Evolutionary conservation across 2,797 vertebrate genomes (phyloP).

Genomic region (Tadarida brasiliensis): DNA sequence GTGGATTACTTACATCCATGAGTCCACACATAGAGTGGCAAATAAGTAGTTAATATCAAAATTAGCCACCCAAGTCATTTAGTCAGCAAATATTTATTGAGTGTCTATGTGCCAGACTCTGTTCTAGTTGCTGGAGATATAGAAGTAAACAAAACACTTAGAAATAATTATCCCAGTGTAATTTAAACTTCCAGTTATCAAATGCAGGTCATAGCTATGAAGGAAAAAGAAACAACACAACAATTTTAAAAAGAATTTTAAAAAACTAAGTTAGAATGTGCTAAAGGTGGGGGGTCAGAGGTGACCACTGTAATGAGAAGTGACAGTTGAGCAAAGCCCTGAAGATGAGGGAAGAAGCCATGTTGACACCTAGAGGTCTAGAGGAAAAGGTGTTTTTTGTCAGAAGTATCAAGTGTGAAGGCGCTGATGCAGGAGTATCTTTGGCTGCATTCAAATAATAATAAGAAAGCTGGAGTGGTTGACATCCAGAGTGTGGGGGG

Average conservation of each 20-base stretch:
- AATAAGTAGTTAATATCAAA: conserved; percentile 19
- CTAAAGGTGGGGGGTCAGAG: neutral
- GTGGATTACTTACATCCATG: neutral
- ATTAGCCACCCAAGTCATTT: conserved; percentile 1
- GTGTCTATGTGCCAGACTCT: neutral
- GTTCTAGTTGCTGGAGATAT: neutral
- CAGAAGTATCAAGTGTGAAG: neutral
- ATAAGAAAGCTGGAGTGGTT: neutral
- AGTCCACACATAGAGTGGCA: conserved; percentile 10
- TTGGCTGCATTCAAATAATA: neutral
- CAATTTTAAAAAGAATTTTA: neutral
- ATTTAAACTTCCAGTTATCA: neutral
- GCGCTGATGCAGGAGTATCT: neutral
- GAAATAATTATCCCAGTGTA: conserved; percentile 7
- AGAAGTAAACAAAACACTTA: conserved; percentile 47
- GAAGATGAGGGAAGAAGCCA: neutral
- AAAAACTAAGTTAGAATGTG: neutral
- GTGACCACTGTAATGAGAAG: neutral
- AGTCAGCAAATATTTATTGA: conserved; percentile 36
- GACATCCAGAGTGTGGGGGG: neutral
- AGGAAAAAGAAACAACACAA: neutral
- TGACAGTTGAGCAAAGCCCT: neutral
- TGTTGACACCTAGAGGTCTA: neutral
- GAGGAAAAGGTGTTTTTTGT: neutral
- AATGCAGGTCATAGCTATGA: neutral